A percentile compares a stretch with the other conserved stretches of the same genome.
Conservation (phyloP, 2,888 invertebrate genomes). For the Parnassius apollo region DNA sequence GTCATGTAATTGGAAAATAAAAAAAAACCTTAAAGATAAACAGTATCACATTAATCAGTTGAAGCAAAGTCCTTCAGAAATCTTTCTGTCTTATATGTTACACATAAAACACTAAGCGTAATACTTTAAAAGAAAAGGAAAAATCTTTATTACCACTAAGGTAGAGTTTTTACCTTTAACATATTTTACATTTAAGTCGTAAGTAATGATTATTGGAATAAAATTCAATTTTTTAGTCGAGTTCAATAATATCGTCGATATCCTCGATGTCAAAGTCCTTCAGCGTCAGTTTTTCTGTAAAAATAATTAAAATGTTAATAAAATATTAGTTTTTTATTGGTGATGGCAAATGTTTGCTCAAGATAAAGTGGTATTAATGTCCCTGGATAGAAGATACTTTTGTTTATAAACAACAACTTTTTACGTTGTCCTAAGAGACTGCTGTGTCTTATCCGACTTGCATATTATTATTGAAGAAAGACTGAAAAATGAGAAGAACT, state of each 20-base stretch:
- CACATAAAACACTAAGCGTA: neutral
- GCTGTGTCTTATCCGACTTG: neutral
- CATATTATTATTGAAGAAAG: neutral
- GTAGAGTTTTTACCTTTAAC: too few species aligned
- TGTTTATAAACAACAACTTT: too few species aligned
- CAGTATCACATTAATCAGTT: neutral
- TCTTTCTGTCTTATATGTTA: neutral
- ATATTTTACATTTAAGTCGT: too few species aligned
- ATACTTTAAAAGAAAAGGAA: neutral
- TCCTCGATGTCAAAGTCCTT: slow-evolving; percentile 69
- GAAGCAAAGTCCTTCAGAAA: neutral
- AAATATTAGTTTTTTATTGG: neutral
- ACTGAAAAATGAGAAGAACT: neutral
- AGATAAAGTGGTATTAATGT: too few species aligned
- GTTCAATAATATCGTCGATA: slow-evolving; percentile 68
- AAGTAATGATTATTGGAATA: neutral
- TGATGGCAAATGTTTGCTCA: too few species aligned
- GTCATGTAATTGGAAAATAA: neutral
- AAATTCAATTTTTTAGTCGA: slow-evolving; percentile 48
- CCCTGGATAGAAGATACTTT: too few species aligned
- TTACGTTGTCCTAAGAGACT: too few species aligned
- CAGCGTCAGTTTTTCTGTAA: slow-evolving; percentile 57
- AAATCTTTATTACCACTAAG: too few species aligned
- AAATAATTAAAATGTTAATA: slow-evolving; percentile 18
- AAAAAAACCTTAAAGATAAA: neutral